phyloP scores from a whole-genome alignment of 2,888 invertebrate genomes.

The Spatulosminthurus flaviceps region DNA sequence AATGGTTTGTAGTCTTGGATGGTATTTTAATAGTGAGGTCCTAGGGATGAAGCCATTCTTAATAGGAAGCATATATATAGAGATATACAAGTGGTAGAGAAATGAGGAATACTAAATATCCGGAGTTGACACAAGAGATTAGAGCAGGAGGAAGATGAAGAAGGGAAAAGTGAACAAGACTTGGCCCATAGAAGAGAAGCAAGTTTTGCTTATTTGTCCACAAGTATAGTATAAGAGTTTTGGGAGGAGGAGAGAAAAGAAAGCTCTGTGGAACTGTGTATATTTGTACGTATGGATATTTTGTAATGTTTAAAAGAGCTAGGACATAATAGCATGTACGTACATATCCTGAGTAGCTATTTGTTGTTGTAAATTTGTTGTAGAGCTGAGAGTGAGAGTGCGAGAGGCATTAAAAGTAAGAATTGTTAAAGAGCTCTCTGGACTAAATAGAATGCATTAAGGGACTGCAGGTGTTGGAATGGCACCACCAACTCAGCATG shows the following conservation, averaged over 20 bases:
- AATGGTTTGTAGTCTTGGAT: too few species aligned
- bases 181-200: neutral
- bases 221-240: neutral
- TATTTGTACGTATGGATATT: neutral
- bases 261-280: neutral
- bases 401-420: constrained; percentile 44
- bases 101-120: constrained; percentile 18
- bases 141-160: neutral
- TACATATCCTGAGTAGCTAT: constrained; percentile 36
- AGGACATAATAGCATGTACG: too few species aligned
- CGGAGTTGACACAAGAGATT: constrained; percentile 14
- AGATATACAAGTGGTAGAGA: neutral
- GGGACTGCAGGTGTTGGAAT: constrained; percentile 60
- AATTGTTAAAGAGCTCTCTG: constrained; percentile 44
- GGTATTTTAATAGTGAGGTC: too few species aligned
- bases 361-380: constrained; percentile 45
- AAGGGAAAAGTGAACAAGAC: neutral
- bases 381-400: constrained; percentile 39
- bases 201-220: constrained; percentile 30
- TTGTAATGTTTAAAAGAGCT: too few species aligned
- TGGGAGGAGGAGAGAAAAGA: neutral
- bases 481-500: constrained; percentile 61
- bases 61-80: neutral
- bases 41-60: too few species aligned
- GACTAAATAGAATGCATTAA: constrained; percentile 56